Conservation (phyloP, 2,113 vertebrate species). For the Pituophis catenifer region DNA sequence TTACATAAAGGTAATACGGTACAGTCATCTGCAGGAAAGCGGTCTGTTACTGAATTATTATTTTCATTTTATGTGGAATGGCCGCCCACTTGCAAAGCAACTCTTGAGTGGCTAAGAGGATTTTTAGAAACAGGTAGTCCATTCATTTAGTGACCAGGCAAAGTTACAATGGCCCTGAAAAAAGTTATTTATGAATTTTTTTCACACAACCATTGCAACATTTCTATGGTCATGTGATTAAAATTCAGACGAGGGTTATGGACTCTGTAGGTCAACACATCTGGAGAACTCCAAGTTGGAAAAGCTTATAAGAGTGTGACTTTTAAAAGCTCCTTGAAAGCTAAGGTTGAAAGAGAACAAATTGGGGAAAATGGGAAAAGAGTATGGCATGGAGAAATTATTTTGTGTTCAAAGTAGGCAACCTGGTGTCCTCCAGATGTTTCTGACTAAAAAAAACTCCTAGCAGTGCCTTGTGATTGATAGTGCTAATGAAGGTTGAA, state of each 20-base stretch:
- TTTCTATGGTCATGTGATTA: not conserved
- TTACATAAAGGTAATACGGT: conserved; percentile 85
- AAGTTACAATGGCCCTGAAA: not conserved
- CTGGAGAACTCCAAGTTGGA: not conserved
- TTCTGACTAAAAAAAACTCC: not conserved
- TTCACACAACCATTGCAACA: not conserved
- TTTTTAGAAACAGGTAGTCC: not conserved
- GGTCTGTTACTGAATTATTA: not conserved
- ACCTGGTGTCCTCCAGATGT: not conserved
- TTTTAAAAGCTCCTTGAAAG: not conserved
- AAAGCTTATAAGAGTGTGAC: not conserved
- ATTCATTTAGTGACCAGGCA: not conserved
- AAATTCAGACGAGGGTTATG: not conserved
- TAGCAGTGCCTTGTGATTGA: not conserved
- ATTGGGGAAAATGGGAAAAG: not conserved
- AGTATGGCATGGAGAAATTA: not conserved
- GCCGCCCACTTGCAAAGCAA: not conserved
- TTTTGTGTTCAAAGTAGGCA: not conserved
- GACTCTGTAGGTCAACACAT: not conserved
- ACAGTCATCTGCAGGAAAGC: not conserved
- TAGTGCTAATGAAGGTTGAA: not conserved
- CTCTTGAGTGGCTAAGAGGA: not conserved
- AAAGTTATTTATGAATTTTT: not conserved
- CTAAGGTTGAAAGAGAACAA: not conserved
- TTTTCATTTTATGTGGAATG: not conserved